These are phyloP conservation scores for Cydia splendana DNA, from an alignment of 1,140 invertebrate species.

Conservation along the genomic window DNA sequence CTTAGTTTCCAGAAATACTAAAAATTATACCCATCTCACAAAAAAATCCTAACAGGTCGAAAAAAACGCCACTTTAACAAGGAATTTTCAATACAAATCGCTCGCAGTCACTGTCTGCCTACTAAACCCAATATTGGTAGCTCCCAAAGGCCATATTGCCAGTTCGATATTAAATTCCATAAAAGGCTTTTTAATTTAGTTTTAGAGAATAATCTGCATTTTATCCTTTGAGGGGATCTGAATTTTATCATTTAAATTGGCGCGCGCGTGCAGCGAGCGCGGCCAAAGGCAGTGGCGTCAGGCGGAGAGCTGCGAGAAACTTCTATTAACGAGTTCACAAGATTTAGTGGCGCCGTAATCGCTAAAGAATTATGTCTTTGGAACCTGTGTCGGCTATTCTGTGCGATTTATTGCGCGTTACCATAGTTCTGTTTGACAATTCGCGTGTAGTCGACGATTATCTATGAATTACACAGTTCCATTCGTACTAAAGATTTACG, in stretches of 20 bases:
- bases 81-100: slow-evolving; percentile 18
- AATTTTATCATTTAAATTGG: slow-evolving; percentile 73
- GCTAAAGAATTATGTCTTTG: slow-evolving; percentile 59
- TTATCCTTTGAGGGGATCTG: slow-evolving; percentile 57
- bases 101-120: neutral
- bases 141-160: neutral
- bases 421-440: slow-evolving; percentile 31
- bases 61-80: neutral
- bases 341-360: slow-evolving; percentile 71
- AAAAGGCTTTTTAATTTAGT: slow-evolving; percentile 49
- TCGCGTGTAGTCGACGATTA: slow-evolving; percentile 3
- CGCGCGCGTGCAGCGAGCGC: slow-evolving; percentile 42
- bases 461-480: neutral
- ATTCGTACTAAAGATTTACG: too few species aligned
- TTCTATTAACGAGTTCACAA: slow-evolving; percentile 74
- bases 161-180: slow-evolving; percentile 34
- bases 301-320: slow-evolving; percentile 64
- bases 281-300: slow-evolving; percentile 72
- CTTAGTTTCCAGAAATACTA: too few species aligned
- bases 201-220: slow-evolving; percentile 55
- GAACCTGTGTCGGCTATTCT: slow-evolving; percentile 52
- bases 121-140: neutral
- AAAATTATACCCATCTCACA: too few species aligned
- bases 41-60: neutral
- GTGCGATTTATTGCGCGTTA: slow-evolving; percentile 36